Base-by-base conservation (phyloP, 35 echinoderm and acorn worm species). In the Apostichopus californicus region DNA sequence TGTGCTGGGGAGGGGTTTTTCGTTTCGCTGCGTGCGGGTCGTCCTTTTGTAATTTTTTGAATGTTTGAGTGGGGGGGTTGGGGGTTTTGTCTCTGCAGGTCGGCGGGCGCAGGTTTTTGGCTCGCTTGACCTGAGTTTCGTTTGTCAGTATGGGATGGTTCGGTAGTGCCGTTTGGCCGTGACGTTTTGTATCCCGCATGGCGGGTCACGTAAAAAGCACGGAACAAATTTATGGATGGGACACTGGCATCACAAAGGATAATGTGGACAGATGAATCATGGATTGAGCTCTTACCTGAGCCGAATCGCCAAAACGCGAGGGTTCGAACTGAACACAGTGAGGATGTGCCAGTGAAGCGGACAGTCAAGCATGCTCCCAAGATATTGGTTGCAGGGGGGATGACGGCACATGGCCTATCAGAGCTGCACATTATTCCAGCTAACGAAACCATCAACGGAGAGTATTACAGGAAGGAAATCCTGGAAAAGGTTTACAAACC, bases 381-480 rank as follows among this genome's bases (percentile, higher is more conserved):
- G 26, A 14, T 83, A 54, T 4, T 83, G 80, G 80, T 83, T 56
- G 80, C 80, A 14, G 80, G 46, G 56, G 80, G 53, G 2, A 83
- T 83, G 80, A 83, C 80, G 21, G 80, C 80, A 56, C 80, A 83
- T 57, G 80, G 79, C n/a, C 11, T 81, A 81, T 81, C 5, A 13
- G 25, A 83, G 9, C 12, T 83, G 53, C 80, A 83, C 80, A 83
- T 83, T 83, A 54, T 83, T 56, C 80, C 80, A 83, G 52, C 12
- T 18, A 83, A 83, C 9, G 15, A 83, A 83, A 80, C 3, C 6
- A 80, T 15, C 5, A 28, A 28, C 26, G 26, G 26, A 28, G 26
- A 28, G 26, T 28, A 28, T 28, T 28, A 80, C 54, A 53, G 24
- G 15, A 55, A 80, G 15, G 1, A 80, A 57, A 83, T 83, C 56